phyloP scores from a whole-genome alignment of 2,113 vertebrate genomes.

The Rhinichthys klamathensis region DNA sequence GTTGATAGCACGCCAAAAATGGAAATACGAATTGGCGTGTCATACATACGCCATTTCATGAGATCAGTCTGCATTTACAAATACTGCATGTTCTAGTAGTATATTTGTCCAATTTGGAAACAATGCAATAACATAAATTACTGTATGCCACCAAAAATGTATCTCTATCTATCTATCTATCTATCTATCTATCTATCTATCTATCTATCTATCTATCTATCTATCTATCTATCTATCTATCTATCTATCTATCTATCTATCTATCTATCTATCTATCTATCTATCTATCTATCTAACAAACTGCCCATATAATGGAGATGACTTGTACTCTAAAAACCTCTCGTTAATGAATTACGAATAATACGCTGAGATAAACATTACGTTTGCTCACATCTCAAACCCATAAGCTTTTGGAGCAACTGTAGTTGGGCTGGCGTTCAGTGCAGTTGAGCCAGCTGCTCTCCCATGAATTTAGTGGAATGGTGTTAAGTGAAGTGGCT shows the following conservation, averaged over 20 bases:
- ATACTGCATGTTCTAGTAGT: background rate
- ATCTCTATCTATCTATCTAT: background rate
- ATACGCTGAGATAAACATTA: background rate
- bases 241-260: background rate
- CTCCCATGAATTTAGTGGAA: slow-evolving; percentile 54
- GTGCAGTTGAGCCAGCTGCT: slow-evolving; percentile 58
- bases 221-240: too few relatives aligned
- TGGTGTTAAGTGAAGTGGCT: slow-evolving; percentile 54
- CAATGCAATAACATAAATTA: too few relatives aligned
- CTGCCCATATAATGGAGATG: background rate
- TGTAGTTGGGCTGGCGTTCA: background rate
- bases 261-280: background rate
- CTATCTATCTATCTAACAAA: background rate
- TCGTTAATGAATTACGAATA: background rate
- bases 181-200: background rate
- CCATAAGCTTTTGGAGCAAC: background rate
- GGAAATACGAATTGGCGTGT: too few relatives aligned
- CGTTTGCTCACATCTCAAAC: background rate
- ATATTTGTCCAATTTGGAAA: too few relatives aligned
- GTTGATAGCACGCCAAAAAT: too few relatives aligned
- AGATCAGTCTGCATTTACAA: too few relatives aligned
- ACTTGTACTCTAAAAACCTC: background rate
- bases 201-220: too few relatives aligned
- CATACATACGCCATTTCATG: too few relatives aligned
- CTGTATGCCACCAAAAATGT: too few relatives aligned